Evolutionary conservation across 2,888 invertebrate genomes (phyloP).

Genomic region (Metacarcinus magister): DNA sequence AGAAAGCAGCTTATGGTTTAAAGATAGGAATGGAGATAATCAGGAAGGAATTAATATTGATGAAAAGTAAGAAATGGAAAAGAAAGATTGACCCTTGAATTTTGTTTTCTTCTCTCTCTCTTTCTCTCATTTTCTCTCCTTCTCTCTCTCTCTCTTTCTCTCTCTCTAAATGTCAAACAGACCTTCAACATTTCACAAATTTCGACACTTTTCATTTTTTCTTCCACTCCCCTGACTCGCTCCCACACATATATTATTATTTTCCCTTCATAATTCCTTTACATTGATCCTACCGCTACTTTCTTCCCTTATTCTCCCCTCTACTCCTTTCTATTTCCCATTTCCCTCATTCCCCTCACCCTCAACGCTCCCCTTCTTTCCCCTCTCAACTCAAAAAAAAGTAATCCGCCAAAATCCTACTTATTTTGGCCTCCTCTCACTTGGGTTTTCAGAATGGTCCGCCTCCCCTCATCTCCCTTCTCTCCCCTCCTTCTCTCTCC

Average conservation of each 20-base stretch:
- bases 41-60: neutral
- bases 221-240: no score
- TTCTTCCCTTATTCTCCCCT: neutral
- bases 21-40: no score
- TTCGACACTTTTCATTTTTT: no score
- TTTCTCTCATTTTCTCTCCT: neutral
- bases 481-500: neutral
- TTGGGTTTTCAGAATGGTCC: neutral
- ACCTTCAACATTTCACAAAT: no score
- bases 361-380: neutral
- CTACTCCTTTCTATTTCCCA: neutral
- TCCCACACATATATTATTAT: no score
- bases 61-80: neutral
- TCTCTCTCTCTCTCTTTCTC: neutral
- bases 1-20: no score
- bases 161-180: no score
- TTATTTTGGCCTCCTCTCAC: neutral
- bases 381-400: neutral
- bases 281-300: neutral
- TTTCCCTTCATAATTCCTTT: no score
- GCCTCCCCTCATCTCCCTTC: neutral
- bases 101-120: neutral
- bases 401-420: slow-evolving; percentile 2
- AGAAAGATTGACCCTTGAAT: neutral
- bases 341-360: no score